Evolutionary conservation across 2,113 vertebrate species (phyloP).

Genomic region (Limnothrissa miodon): DNA sequence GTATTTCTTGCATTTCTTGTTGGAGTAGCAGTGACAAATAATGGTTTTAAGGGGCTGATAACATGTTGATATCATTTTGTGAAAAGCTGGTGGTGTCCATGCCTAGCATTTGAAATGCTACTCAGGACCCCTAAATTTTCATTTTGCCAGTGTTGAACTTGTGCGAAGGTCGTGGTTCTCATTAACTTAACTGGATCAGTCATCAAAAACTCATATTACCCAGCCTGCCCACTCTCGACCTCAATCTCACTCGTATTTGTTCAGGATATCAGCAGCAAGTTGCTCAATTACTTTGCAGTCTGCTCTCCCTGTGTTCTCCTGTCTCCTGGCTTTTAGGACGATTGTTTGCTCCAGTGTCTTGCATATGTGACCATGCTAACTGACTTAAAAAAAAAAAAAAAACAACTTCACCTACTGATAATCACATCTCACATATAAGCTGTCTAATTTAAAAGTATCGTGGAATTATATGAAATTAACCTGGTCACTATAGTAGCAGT

Average conservation of each 20-base stretch:
- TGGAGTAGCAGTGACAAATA: too few relatives aligned
- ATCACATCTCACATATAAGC: neutral
- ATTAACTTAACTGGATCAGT: conserved; percentile 48
- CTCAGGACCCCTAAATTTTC: conserved; percentile 48
- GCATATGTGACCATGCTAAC: neutral
- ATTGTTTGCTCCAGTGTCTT: neutral
- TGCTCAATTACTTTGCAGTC: conserved; percentile 21
- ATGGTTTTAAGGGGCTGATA: too few relatives aligned
- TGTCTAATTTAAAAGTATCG: neutral
- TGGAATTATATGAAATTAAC: neutral
- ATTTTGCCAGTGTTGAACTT: conserved; percentile 51
- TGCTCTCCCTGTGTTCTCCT: neutral
- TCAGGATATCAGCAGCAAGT: conserved; percentile 28
- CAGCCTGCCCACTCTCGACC: conserved; percentile 30
- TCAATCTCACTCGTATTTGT: conserved; percentile 31
- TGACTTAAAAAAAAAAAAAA: neutral
- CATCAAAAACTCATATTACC: conserved; percentile 42
- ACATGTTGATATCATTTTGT: neutral
- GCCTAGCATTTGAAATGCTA: neutral
- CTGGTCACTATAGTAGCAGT: neutral
- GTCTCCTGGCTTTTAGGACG: neutral
- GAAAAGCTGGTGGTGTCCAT: neutral
- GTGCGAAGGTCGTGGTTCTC: conserved; percentile 47
- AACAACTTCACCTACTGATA: conserved; percentile 14
- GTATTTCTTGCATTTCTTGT: too few relatives aligned